These are phyloP conservation scores for Guaruba guarouba DNA, from an alignment of 2,113 vertebrate species.

Conservation along the genomic window DNA sequence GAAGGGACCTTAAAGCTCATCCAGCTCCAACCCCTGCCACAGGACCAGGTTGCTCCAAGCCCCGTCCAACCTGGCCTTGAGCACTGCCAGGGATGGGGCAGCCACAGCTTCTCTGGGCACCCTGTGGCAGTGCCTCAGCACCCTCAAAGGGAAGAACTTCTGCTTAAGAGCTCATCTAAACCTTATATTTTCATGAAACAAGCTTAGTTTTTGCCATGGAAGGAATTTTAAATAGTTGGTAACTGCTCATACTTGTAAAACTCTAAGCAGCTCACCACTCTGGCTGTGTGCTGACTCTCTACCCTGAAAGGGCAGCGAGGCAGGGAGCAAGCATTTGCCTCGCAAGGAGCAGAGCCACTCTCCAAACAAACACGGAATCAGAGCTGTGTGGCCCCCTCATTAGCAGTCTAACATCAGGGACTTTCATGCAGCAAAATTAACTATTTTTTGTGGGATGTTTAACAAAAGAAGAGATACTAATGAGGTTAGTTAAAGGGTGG, in stretches of 20 bases:
- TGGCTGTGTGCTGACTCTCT: not conserved
- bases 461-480: conserved; percentile 63
- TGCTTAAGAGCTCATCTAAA: not conserved
- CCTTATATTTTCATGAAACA: not conserved
- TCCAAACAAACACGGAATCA: conserved; percentile 7
- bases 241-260: not conserved
- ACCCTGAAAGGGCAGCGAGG: not conserved
- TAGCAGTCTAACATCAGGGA: conserved; percentile 55
- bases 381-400: conserved; percentile 35
- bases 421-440: conserved; percentile 59
- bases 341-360: not conserved
- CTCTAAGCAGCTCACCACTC: accelerated
- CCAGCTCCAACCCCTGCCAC: not conserved
- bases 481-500: conserved; percentile 66
- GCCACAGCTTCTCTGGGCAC: too few relatives aligned
- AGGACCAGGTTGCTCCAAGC: not conserved
- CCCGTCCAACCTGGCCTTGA: too few relatives aligned
- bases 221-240: not conserved
- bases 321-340: not conserved
- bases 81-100: too few relatives aligned
- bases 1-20: not conserved
- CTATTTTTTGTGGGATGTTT: conserved; percentile 64
- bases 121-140: not conserved
- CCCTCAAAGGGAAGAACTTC: not conserved
- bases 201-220: not conserved